Percentiles rank a stretch among this genome's conserved stretches.
These are phyloP conservation scores for Elymnias hypermnestra DNA, from an alignment of 1,140 invertebrate species.

Conservation along the genomic window DNA sequence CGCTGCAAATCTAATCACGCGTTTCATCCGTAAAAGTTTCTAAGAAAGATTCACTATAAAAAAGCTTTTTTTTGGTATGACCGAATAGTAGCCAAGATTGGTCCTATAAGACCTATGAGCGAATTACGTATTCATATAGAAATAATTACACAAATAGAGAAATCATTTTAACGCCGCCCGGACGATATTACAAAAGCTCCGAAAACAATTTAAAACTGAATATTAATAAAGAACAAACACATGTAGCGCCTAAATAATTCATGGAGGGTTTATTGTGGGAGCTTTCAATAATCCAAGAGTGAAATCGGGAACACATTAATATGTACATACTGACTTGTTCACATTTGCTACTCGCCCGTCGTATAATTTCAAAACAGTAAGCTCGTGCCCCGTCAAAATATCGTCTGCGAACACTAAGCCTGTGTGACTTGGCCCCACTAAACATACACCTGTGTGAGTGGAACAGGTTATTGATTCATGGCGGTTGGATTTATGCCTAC, in stretches of 20 bases:
- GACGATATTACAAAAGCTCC: too few species aligned
- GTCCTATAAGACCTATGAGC: too few species aligned
- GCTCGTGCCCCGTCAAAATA: conserved; percentile 64
- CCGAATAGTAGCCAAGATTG: too few species aligned
- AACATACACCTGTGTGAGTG: conserved; percentile 52
- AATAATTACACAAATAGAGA: too few species aligned
- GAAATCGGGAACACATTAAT: conserved; percentile 17
- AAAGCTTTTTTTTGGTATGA: too few species aligned
- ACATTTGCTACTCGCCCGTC: conserved; percentile 17
- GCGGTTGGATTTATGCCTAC: conserved; percentile 60
- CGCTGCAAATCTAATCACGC: too few species aligned
- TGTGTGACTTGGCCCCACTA: conserved; percentile 53
- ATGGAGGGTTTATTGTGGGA: conserved; percentile 7
- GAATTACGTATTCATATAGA: too few species aligned
- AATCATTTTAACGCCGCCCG: too few species aligned
- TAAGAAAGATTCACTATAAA: too few species aligned
- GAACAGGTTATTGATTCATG: conserved; percentile 70
- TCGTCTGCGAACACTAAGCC: conserved; percentile 44
- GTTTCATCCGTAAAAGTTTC: too few species aligned
- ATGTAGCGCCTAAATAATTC: conserved; percentile 15
- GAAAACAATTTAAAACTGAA: background rate
- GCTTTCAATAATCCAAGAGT: conserved; percentile 15
- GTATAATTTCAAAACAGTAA: conserved; percentile 54
- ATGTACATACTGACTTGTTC: conserved; percentile 15
- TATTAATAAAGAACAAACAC: background rate